phyloP scores from a whole-genome alignment of 2,113 vertebrate genomes.

The Petroica traversi region DNA sequence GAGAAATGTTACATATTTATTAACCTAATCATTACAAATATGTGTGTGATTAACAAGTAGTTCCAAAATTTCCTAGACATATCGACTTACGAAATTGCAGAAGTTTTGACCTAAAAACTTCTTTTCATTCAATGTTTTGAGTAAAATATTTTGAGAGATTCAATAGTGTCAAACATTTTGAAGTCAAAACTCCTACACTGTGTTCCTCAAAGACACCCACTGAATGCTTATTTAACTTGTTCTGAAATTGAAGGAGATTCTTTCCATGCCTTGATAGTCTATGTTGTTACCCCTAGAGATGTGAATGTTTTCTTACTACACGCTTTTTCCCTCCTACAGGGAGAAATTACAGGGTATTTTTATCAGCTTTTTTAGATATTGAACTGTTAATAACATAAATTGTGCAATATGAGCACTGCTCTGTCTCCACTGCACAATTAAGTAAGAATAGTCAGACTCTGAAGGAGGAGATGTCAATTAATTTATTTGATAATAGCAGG shows the following conservation, averaged over 20 bases:
- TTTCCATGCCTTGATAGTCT: neutral
- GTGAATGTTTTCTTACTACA: neutral
- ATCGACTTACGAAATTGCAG: neutral
- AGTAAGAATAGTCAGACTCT: neutral
- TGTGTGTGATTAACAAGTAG: neutral
- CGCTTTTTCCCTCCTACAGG: neutral
- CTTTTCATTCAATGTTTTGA: neutral
- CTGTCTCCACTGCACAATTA: neutral
- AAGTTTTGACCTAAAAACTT: neutral
- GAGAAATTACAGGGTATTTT: neutral
- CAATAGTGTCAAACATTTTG: neutral
- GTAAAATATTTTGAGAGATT: neutral
- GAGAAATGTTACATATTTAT: neutral
- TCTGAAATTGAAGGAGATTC: neutral
- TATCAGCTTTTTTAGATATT: neutral
- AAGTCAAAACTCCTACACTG: neutral
- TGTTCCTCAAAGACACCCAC: neutral
- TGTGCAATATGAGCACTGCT: neutral
- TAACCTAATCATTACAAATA: neutral
- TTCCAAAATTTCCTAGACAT: neutral
- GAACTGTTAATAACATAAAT: neutral
- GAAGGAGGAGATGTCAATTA: neutral
- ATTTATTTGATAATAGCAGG: neutral
- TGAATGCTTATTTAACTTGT: neutral
- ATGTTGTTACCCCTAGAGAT: neutral